These are phyloP conservation scores for Nerophis lumbriciformis DNA, from an alignment of 2,113 vertebrate genomes.

Conservation along the genomic window DNA sequence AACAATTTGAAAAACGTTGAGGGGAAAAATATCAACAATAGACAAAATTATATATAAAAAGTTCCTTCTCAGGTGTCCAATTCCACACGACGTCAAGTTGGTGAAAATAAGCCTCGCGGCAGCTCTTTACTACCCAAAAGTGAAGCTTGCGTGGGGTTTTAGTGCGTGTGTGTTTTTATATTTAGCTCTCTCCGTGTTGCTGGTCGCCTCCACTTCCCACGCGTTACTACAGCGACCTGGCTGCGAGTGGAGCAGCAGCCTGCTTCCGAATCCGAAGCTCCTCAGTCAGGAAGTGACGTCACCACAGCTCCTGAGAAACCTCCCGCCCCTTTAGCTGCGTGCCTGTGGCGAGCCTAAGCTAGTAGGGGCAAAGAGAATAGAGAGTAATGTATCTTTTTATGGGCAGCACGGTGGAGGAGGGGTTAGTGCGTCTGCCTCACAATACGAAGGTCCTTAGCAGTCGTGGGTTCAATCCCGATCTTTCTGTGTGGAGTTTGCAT, in stretches of 20 bases:
- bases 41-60: constrained; percentile 17
- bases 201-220: constrained; percentile 17
- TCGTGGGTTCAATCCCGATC: no score
- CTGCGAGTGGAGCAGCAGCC: constrained; percentile 4
- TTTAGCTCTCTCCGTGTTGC: neutral
- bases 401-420: no score
- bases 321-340: no score
- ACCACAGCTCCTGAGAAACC: constrained; percentile 1
- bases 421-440: no score
- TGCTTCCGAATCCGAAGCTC: neutral
- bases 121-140: neutral
- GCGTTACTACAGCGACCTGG: constrained; percentile 34
- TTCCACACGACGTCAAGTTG: constrained; percentile 18
- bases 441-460: no score
- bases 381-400: no score
- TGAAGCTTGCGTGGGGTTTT: neutral
- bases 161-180: neutral
- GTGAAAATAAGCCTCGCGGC: neutral
- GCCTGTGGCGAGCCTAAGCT: no score
- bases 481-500: no score
- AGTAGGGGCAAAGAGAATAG: no score
- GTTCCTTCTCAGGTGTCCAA: constrained; percentile 21
- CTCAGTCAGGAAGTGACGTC: constrained; percentile 68
- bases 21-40: no score
- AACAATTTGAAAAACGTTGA: neutral